Percentiles rank a stretch among this genome's conserved stretches.
Evolutionary conservation across 1,140 invertebrate genomes (phyloP).

Genomic region (Aphelenchoides fujianensis): DNA sequence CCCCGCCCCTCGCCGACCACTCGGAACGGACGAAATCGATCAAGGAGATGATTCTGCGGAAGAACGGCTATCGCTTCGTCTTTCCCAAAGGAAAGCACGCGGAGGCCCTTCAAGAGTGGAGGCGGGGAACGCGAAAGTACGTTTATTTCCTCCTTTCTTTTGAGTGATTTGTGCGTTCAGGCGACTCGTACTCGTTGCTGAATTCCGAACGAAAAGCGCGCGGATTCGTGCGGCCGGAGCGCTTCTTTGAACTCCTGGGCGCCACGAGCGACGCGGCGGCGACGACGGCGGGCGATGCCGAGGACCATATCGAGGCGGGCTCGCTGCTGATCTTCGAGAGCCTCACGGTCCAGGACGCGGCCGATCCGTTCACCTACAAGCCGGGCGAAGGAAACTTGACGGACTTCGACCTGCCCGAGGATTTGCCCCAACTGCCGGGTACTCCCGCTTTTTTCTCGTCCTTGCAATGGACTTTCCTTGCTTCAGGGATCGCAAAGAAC

Average conservation of each 20-base stretch:
- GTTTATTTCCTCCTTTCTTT: slow-evolving; percentile 11
- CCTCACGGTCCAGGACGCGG: not conserved
- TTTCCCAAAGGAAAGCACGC: slow-evolving; percentile 11
- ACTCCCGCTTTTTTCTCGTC: not conserved
- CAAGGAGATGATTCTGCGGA: slow-evolving; percentile 10
- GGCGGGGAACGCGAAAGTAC: not conserved
- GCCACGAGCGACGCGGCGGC: not conserved
- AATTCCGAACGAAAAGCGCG: not conserved
- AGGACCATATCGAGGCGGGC: slow-evolving; percentile 7
- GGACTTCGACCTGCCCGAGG: slow-evolving; percentile 38
- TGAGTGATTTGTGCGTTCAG: slow-evolving; percentile 10
- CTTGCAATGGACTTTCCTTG: not conserved
- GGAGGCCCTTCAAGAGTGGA: not conserved
- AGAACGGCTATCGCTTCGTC: slow-evolving; percentile 9
- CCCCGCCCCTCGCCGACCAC: not conserved
- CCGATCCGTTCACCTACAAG: slow-evolving; percentile 31
- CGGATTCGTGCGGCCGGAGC: not conserved
- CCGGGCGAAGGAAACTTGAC: slow-evolving; percentile 26
- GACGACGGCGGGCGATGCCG: not conserved
- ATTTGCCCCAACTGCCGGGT: slow-evolving; percentile 17
- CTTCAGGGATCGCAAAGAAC: slow-evolving; percentile 24
- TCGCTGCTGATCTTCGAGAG: slow-evolving; percentile 30
- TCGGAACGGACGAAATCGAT: not conserved
- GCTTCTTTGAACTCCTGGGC: not conserved
- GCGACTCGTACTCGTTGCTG: not conserved